Evolutionary conservation across 2,113 vertebrate species (phyloP), one percentile per base, ranked within the genome.

Genomic region (Paratilapia polleni): DNA sequence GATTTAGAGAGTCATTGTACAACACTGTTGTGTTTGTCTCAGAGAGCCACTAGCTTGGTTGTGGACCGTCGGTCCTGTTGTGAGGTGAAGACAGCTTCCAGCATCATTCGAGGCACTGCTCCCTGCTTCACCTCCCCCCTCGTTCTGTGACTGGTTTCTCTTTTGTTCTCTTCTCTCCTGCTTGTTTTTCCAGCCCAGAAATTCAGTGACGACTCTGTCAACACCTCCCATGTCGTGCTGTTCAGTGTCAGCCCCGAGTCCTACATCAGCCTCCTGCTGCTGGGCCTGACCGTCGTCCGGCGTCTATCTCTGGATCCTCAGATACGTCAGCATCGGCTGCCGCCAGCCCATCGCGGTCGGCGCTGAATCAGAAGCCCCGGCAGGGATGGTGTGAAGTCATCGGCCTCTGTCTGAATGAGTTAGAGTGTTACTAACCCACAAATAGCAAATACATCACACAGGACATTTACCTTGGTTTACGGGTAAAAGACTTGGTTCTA

Each of bases 281-380:
- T 93, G 26, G 84, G 47, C 15, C 28, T 91, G 12, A 88, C 90
- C 0, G 73, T 86, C 17, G 0, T 85, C 52, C 7, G 3, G 68
- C 22, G 52, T 92, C 78, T 93, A 93, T 85, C 43, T 90, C 1
- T 92, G 89, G 86, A 61, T 92, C 75, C 90, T 92, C 78, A 75
- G 82, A 78, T 92, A 86, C 15, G 13, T 93, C 19, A 88, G 89
- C 82, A 26, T 86, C 12, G 90, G 92, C 75, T 90, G 90, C 82
- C 87, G 89, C 75, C 89, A 91, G 3, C 90, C 89, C 11, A 26
- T 91, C 2, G 4, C 36, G 0, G 70, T 91, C 0, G 78, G 78
- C 68, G 6, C 36, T 4, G 90, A 93, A 19, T 36, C 89, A 1
- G 82, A 93, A 5, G 9, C 54, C 9, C 78, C 91, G 43, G 77